These are phyloP conservation scores for Antigone vipio DNA, from an alignment of 2,113 vertebrate genomes.

Conservation along the genomic window DNA sequence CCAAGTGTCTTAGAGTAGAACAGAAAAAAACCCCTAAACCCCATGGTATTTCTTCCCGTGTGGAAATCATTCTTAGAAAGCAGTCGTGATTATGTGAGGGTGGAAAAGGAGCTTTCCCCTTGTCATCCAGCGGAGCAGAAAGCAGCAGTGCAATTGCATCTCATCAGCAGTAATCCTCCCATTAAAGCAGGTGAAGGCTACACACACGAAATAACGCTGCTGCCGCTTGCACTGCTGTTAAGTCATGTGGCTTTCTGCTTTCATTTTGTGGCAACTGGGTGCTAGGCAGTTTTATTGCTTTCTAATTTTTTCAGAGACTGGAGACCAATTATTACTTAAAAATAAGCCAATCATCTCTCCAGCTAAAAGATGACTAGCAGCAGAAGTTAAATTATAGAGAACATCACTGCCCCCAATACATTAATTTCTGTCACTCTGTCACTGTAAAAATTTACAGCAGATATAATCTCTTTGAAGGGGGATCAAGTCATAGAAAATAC, in stretches of 20 bases:
- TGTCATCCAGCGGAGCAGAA: background rate
- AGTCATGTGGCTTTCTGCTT: background rate
- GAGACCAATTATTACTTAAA: constrained; percentile 67
- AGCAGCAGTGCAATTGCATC: background rate
- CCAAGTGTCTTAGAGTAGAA: background rate
- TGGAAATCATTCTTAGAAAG: constrained; percentile 58
- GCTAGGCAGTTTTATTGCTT: background rate
- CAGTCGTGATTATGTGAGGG: background rate
- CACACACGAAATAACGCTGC: background rate
- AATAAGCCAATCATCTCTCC: constrained; percentile 42
- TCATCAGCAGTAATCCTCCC: constrained; percentile 29
- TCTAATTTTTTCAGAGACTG: constrained; percentile 37
- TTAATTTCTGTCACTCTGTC: constrained; percentile 71
- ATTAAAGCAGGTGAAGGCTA: constrained; percentile 4
- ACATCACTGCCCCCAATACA: constrained; percentile 60
- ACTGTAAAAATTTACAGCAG: constrained; percentile 66
- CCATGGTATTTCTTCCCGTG: background rate
- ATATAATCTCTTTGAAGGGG: constrained; percentile 71
- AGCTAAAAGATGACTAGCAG: constrained; percentile 44
- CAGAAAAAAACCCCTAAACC: background rate
- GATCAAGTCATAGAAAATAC: constrained; percentile 66
- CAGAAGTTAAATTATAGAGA: constrained; percentile 65
- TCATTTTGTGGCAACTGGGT: background rate
- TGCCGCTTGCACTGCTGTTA: background rate
- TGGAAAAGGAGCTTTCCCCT: constrained; percentile 33